Percentiles rank a stretch among this genome's conserved stretches.
Conservation (phyloP, 2,888 invertebrate species). For the Entomobrya proxima region DNA sequence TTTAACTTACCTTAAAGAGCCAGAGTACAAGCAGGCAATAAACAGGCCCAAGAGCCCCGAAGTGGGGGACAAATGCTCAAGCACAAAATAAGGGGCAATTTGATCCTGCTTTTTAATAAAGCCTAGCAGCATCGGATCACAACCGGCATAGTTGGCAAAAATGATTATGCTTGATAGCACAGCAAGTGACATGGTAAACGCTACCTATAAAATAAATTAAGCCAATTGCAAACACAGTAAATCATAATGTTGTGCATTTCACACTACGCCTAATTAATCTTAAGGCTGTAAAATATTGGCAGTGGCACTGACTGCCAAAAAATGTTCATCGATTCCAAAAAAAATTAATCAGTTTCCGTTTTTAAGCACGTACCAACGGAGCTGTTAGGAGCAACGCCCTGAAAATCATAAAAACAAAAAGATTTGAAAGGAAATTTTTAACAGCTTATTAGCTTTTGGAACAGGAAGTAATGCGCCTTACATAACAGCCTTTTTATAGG, state of each 20-base stretch:
- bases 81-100: conserved; percentile 78
- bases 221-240: neutral
- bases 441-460: neutral
- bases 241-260: neutral
- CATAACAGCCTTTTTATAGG: conserved; percentile 57
- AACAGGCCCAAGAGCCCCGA: conserved; percentile 79
- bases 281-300: neutral
- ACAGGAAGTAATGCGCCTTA: conserved; percentile 1
- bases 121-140: conserved; percentile 76
- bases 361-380: conserved; percentile 66
- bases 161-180: conserved; percentile 77
- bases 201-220: conserved; percentile 49
- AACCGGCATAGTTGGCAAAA: conserved; percentile 77
- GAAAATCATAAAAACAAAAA: conserved; percentile 1
- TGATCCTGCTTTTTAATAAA: conserved; percentile 75
- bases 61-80: conserved; percentile 77
- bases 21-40: conserved; percentile 79
- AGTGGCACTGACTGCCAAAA: too few relatives aligned
- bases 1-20: conserved; percentile 77
- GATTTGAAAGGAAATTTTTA: neutral
- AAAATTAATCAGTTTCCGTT: neutral
- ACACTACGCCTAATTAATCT: neutral
- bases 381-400: conserved; percentile 74
- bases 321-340: neutral
- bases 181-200: conserved; percentile 73